Evolutionary conservation across 2,113 vertebrate genomes (phyloP).

Genomic region (Rattus norvegicus): DNA sequence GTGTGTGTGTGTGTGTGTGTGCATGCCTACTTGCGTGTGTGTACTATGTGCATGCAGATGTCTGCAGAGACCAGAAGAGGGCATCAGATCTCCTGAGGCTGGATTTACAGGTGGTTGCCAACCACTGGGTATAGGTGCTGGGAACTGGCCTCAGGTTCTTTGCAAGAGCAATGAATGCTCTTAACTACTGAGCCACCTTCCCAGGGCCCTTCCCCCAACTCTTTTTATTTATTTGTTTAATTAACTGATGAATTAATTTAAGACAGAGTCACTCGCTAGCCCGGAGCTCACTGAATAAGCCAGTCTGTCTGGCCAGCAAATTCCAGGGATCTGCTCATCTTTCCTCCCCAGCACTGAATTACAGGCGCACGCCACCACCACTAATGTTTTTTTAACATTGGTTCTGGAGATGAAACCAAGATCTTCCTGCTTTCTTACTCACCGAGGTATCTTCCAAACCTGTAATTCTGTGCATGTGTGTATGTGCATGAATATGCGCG

Average conservation of each 20-base stretch:
- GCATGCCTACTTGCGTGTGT: background rate
- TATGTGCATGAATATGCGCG: background rate
- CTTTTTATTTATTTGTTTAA: background rate
- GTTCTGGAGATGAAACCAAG: background rate
- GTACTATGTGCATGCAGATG: too few species aligned
- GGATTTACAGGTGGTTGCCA: background rate
- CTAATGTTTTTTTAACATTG: background rate
- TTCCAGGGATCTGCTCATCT: background rate
- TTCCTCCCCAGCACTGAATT: background rate
- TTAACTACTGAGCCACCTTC: too few species aligned
- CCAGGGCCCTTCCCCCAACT: background rate
- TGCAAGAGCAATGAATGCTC: background rate
- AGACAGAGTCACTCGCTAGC: background rate
- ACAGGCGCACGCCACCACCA: fast-evolving
- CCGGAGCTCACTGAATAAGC: too few species aligned
- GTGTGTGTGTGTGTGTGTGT: background rate
- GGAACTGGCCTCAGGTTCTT: background rate
- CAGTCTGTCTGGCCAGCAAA: background rate
- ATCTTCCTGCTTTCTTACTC: background rate
- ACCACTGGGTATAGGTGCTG: background rate
- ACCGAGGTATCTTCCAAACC: background rate
- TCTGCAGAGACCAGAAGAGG: background rate
- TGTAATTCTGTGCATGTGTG: background rate
- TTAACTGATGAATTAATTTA: background rate
- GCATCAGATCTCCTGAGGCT: background rate